Evolutionary conservation across 2,797 vertebrate genomes (phyloP).

Genomic region (Morelia viridis): DNA sequence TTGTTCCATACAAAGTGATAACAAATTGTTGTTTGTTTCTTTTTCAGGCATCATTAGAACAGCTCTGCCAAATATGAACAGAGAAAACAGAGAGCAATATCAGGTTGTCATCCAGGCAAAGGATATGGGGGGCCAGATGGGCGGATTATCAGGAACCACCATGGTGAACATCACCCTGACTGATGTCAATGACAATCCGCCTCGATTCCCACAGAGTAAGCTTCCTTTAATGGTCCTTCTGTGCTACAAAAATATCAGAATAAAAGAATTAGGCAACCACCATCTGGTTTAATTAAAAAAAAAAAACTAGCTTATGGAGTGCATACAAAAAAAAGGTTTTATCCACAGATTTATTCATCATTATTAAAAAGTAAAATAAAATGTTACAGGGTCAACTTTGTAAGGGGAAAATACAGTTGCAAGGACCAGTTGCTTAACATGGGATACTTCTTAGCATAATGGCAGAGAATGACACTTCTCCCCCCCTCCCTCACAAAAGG

Average conservation of each 20-base stretch:
- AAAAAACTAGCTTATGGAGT: slow-evolving; percentile 74
- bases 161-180: slow-evolving; percentile 89
- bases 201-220: slow-evolving; percentile 89
- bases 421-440: not conserved
- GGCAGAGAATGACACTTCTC: not conserved
- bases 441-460: slow-evolving; percentile 6
- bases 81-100: slow-evolving; percentile 91
- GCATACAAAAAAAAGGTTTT: slow-evolving; percentile 55
- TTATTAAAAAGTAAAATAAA: slow-evolving; percentile 57
- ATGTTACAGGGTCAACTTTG: slow-evolving; percentile 46
- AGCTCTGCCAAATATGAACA: slow-evolving; percentile 90
- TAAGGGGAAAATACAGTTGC: slow-evolving; percentile 25
- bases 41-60: slow-evolving; percentile 89
- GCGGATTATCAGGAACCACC: slow-evolving; percentile 88
- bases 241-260: slow-evolving; percentile 34
- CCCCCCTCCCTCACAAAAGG: not conserved
- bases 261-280: slow-evolving; percentile 49
- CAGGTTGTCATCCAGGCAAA: slow-evolving; percentile 95
- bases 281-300: slow-evolving; percentile 77
- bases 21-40: slow-evolving; percentile 22
- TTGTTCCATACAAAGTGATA: slow-evolving; percentile 3
- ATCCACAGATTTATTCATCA: slow-evolving; percentile 46
- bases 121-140: slow-evolving; percentile 95
- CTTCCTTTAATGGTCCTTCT: slow-evolving; percentile 50
- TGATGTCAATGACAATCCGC: slow-evolving; percentile 93